Percentiles rank a stretch among this genome's conserved stretches.
Evolutionary conservation across 1,140 invertebrate genomes (phyloP).

Genomic region (Acyrthosiphon pisum): DNA sequence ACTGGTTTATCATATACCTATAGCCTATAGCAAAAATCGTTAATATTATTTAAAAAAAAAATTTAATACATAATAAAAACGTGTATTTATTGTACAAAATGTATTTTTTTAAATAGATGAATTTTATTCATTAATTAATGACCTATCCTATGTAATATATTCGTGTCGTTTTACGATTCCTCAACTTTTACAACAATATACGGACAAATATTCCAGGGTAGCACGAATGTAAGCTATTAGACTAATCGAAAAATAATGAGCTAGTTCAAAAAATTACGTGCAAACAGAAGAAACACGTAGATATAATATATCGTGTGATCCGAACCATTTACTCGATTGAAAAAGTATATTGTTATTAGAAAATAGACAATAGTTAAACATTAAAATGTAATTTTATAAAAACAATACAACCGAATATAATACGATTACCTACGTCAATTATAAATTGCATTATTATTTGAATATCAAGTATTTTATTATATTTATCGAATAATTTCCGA

Average conservation of each 20-base stretch:
- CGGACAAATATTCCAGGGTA: neutral
- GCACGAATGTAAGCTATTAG: neutral
- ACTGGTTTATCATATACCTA: neutral
- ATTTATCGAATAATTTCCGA: neutral
- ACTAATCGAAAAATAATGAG: neutral
- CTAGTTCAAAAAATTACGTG: neutral
- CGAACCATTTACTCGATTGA: neutral
- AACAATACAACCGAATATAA: neutral
- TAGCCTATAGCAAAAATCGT: neutral
- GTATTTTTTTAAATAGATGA: neutral
- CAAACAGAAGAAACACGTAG: neutral
- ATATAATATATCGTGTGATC: neutral
- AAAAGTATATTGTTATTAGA: neutral
- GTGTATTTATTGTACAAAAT: neutral
- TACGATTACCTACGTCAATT: neutral
- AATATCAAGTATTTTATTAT: neutral
- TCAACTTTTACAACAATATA: neutral
- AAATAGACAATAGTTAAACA: neutral
- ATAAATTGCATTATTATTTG: neutral
- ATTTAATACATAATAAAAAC: neutral
- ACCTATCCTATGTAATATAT: neutral
- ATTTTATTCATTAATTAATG: neutral
- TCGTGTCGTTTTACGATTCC: neutral
- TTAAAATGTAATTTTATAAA: slow-evolving; percentile 8
- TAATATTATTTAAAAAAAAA: too few species aligned